Percentiles rank a stretch among this genome's conserved stretches.
phyloP scores from a whole-genome alignment of 1,140 invertebrate genomes.

The Platorchestia sp. region DNA sequence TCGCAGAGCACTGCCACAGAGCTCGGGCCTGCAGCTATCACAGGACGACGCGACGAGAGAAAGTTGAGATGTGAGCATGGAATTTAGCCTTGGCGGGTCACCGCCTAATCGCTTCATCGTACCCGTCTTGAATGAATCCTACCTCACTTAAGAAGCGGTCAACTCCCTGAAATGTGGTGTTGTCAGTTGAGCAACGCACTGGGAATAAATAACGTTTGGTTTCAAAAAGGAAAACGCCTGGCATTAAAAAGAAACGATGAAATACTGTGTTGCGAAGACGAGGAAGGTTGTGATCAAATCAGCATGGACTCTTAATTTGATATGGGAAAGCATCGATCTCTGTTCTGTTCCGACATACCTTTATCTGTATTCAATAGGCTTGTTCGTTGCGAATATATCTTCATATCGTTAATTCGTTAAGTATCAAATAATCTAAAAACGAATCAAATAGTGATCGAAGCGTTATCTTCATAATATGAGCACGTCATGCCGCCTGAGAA shows the following conservation, averaged over 20 bases:
- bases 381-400: too few species aligned
- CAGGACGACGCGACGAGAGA: slow-evolving; percentile 14
- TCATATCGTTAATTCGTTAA: too few species aligned
- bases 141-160: neutral
- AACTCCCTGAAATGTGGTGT: neutral
- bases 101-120: slow-evolving; percentile 36
- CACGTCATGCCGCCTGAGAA: too few species aligned
- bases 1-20: neutral
- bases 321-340: too few species aligned
- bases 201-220: neutral
- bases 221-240: neutral
- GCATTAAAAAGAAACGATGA: neutral
- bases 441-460: too few species aligned
- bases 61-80: slow-evolving; percentile 8
- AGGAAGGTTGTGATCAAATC: neutral
- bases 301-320: too few species aligned
- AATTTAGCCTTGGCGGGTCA: slow-evolving; percentile 40
- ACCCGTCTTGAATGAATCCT: slow-evolving; percentile 11
- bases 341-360: too few species aligned
- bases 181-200: neutral
- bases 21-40: neutral
- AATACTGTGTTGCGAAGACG: neutral
- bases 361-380: too few species aligned
- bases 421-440: too few species aligned
- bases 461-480: too few species aligned